phyloP scores from a whole-genome alignment of 2,797 vertebrate species.

The Tapera naevia region DNA sequence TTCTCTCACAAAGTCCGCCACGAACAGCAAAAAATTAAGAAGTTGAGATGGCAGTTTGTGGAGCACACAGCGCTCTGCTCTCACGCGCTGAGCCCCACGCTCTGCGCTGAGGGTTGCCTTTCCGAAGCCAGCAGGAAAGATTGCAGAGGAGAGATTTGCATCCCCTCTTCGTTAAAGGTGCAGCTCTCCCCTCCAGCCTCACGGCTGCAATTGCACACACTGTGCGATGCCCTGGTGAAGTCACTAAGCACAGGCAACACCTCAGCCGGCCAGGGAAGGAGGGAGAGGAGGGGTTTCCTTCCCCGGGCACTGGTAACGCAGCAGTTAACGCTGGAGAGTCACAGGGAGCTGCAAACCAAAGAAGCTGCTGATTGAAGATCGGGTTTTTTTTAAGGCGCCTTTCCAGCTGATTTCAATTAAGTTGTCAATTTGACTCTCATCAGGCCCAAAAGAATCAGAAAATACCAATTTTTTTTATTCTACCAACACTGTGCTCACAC shows the following conservation, averaged over 20 bases:
- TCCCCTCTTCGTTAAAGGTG: neutral
- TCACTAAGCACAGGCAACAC: neutral
- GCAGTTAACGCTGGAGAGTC: constrained; percentile 58
- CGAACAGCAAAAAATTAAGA: neutral
- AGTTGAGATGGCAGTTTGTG: neutral
- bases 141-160: neutral
- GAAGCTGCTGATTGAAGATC: neutral
- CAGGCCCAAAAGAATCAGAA: neutral
- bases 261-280: neutral
- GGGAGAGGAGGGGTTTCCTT: constrained; percentile 7
- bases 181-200: neutral
- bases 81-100: neutral
- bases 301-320: constrained; percentile 55
- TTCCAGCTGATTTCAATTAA: neutral
- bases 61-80: neutral
- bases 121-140: neutral
- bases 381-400: neutral
- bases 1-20: neutral
- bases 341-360: constrained; percentile 10
- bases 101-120: neutral
- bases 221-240: neutral
- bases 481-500: fast-evolving
- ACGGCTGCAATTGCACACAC: neutral
- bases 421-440: neutral
- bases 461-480: neutral